Evolutionary conservation across 2,113 vertebrate genomes (phyloP).

Genomic region (Pelecanus crispus): DNA sequence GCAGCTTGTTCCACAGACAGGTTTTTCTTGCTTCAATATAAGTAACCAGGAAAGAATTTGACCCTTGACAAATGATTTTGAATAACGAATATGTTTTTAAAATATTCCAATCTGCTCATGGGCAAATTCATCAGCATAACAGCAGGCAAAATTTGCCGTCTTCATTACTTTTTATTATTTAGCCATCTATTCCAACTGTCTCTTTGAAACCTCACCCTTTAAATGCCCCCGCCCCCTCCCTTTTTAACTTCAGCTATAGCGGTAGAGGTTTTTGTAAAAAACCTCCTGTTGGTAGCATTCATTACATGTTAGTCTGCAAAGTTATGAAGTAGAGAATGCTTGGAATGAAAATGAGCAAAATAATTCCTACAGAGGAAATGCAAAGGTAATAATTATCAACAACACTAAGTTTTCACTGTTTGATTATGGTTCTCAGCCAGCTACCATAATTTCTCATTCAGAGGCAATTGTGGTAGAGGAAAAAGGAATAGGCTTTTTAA

Average conservation of each 20-base stretch:
- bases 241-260: not conserved
- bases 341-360: conserved; percentile 41
- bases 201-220: not conserved
- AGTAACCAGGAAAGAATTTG: conserved; percentile 39
- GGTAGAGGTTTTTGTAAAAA: not conserved
- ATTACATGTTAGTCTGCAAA: conserved; percentile 1
- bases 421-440: conserved; percentile 31
- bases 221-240: not conserved
- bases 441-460: conserved; percentile 23
- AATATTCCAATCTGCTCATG: conserved; percentile 36
- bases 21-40: not conserved
- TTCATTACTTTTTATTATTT: conserved; percentile 29
- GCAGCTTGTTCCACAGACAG: conserved; percentile 26
- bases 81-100: conserved; percentile 36
- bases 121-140: conserved; percentile 41
- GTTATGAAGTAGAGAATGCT: not conserved
- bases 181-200: not conserved
- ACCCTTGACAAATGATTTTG: conserved; percentile 44
- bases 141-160: conserved; percentile 33
- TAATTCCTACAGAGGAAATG: conserved; percentile 35
- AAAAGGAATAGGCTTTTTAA: conserved; percentile 16
- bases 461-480: not conserved
- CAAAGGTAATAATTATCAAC: conserved; percentile 21
- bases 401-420: not conserved
- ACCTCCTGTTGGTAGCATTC: conserved; percentile 30